phyloP scores from a whole-genome alignment of 2,888 invertebrate species.

The Matsumyia berberina region DNA sequence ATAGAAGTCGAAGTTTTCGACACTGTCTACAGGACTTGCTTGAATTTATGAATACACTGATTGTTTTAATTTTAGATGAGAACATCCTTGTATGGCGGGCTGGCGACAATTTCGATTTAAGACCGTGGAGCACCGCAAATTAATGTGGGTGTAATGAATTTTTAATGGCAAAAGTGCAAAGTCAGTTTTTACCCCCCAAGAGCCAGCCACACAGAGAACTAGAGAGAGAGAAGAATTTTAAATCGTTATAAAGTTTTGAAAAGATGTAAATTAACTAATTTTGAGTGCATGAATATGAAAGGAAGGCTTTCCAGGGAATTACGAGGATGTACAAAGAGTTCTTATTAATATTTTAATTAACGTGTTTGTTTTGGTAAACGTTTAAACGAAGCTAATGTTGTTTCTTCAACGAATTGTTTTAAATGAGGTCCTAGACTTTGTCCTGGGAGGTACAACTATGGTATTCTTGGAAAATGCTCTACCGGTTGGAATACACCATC shows the following conservation, averaged over 20 bases:
- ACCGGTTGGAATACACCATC: no score
- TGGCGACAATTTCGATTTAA: slow-evolving; percentile 34
- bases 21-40: neutral
- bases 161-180: slow-evolving; percentile 74
- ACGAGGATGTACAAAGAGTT: neutral
- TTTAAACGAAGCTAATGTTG: no score
- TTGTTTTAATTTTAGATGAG: slow-evolving; percentile 68
- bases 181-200: slow-evolving; percentile 5
- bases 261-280: slow-evolving; percentile 61
- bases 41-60: slow-evolving; percentile 71
- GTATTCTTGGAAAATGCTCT: no score
- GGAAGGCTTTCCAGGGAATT: neutral
- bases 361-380: neutral
- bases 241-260: slow-evolving; percentile 40
- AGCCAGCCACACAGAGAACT: neutral
- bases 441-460: no score
- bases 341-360: neutral
- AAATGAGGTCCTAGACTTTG: no score
- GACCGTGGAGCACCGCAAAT: slow-evolving; percentile 54
- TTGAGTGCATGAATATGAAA: no score
- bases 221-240: slow-evolving; percentile 13
- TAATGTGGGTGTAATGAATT: slow-evolving; percentile 73
- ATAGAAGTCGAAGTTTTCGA: slow-evolving; percentile 45
- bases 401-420: no score
- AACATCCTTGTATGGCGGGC: slow-evolving; percentile 15